Conservation (phyloP, 2,888 invertebrate species). For the Germaria angustata region DNA sequence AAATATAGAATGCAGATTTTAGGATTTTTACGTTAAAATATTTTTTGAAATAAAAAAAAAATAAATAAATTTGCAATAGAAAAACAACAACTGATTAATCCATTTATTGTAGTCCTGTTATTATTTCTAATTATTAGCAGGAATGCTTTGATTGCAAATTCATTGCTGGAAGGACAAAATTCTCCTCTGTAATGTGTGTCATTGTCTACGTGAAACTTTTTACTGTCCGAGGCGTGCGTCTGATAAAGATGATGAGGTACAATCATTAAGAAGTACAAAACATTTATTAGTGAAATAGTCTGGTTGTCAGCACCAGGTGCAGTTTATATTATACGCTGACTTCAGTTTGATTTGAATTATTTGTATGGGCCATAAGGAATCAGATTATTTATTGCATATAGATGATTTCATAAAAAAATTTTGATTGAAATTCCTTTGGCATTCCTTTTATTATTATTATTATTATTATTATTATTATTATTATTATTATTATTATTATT, state of each 20-base stretch:
- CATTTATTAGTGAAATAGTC: not conserved
- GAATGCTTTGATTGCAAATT: slow-evolving; percentile 14
- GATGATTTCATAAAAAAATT: not conserved
- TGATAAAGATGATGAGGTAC: not conserved
- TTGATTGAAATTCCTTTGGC: slow-evolving; percentile 48
- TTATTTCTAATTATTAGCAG: slow-evolving; percentile 24
- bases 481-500: too few species aligned
- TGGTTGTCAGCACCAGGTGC: slow-evolving; percentile 15
- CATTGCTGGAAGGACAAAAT: not conserved
- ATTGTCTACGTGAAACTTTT: slow-evolving; percentile 32
- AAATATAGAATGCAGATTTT: slow-evolving; percentile 33
- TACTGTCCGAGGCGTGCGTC: not conserved
- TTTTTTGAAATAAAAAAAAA: slow-evolving; percentile 63
- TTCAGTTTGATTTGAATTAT: too few species aligned
- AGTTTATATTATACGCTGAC: slow-evolving; percentile 16
- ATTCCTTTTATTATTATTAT: slow-evolving; percentile 8
- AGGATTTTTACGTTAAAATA: slow-evolving; percentile 59
- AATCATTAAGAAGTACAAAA: not conserved
- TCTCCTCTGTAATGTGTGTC: not conserved
- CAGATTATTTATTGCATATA: slow-evolving; percentile 20
- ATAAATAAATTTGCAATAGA: slow-evolving; percentile 37
- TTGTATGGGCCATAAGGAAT: slow-evolving; percentile 36
- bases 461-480: too few species aligned
- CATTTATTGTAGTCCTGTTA: slow-evolving; percentile 1
- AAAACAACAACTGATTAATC: slow-evolving; percentile 11